Evolutionary conservation across 2,113 vertebrate genomes (phyloP).

Genomic region (Todiramphus chloris): DNA sequence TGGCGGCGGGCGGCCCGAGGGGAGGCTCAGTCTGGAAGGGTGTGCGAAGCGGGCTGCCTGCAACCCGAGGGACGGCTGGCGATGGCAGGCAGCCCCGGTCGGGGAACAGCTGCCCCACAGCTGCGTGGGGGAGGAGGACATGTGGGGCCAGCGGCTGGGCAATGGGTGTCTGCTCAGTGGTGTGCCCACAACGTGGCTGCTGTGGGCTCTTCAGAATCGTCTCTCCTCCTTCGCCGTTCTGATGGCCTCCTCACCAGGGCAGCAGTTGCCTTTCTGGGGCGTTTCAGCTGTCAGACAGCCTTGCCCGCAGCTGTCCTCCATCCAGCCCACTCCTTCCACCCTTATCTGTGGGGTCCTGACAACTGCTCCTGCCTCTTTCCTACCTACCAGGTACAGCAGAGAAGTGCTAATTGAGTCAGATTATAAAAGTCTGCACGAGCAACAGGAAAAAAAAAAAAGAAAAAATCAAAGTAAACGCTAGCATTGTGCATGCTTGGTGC

Average conservation of each 20-base stretch:
- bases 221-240: rapidly evolving
- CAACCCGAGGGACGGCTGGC: rapidly evolving
- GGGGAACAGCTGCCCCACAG: neutral
- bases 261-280: neutral
- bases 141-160: too few species aligned
- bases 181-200: rapidly evolving
- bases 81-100: too few species aligned
- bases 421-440: neutral
- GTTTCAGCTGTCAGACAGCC: neutral
- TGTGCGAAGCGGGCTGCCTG: rapidly evolving
- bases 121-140: rapidly evolving
- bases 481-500: rapidly evolving
- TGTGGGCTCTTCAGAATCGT: rapidly evolving
- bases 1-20: neutral
- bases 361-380: neutral
- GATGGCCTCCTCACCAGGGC: neutral
- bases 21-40: rapidly evolving
- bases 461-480: neutral
- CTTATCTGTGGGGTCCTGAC: rapidly evolving
- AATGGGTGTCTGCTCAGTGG: rapidly evolving
- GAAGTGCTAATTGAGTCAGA: neutral
- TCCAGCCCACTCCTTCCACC: neutral
- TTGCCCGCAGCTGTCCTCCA: neutral
- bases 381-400: rapidly evolving
- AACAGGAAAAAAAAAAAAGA: neutral